Conservation (phyloP, 2,797 vertebrate species). For the Loriculus beryllinus region DNA sequence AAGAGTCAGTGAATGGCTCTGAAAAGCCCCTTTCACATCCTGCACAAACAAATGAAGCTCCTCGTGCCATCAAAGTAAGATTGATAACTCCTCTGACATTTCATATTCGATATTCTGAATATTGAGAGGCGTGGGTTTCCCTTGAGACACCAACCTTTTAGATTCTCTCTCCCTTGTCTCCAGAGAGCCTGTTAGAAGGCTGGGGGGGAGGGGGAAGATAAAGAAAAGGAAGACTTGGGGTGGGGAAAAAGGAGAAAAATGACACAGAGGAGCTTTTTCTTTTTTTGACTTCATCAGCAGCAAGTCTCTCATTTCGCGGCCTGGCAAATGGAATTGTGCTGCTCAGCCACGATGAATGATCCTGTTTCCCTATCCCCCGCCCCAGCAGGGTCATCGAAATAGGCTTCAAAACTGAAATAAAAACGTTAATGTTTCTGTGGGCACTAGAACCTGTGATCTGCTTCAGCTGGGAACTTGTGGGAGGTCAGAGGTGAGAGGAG, state of each 20-base stretch:
- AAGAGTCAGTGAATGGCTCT: conserved; percentile 85
- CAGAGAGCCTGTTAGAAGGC: conserved; percentile 53
- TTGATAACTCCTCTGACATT: conserved; percentile 89
- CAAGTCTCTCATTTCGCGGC: conserved; percentile 80
- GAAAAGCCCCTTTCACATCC: conserved; percentile 77
- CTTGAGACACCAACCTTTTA: conserved; percentile 73
- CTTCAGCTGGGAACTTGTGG: conserved; percentile 73
- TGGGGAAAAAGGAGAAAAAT: conserved; percentile 64
- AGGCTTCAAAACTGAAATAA: conserved; percentile 84
- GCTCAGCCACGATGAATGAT: conserved; percentile 79
- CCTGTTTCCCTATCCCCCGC: conserved; percentile 43
- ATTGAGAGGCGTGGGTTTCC: conserved; percentile 80
- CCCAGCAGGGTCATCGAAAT: conserved; percentile 76
- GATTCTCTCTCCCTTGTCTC: conserved; percentile 53
- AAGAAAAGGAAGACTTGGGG: neutral
- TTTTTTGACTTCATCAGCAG: conserved; percentile 86
- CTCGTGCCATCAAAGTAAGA: conserved; percentile 86
- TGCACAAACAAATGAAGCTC: conserved; percentile 87
- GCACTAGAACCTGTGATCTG: conserved; percentile 77
- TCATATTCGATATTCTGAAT: conserved; percentile 88
- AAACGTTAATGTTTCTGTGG: conserved; percentile 80
- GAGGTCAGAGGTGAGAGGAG: neutral
- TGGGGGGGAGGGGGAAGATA: neutral
- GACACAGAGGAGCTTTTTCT: neutral
- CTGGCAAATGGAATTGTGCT: conserved; percentile 82